Percentiles rank a stretch among this genome's conserved stretches.
These are phyloP conservation scores for Phocoena phocoena DNA, from an alignment of 2,113 vertebrate species.

Conservation along the genomic window DNA sequence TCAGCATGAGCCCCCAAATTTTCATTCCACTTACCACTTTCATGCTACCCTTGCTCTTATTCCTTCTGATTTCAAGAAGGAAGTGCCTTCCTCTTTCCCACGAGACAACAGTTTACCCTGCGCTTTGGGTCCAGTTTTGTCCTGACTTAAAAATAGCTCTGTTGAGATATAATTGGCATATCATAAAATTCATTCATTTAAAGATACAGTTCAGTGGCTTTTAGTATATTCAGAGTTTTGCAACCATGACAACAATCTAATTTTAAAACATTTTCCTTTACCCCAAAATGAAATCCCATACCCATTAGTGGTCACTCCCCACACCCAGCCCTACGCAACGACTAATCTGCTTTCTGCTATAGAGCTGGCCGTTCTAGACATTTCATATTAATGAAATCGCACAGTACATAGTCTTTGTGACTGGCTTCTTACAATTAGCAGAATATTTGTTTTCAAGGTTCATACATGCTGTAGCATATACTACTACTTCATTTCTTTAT, in stretches of 20 bases:
- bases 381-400: background rate
- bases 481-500: no score
- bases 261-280: background rate
- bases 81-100: background rate
- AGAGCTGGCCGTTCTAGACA: background rate
- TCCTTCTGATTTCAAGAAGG: background rate
- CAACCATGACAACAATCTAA: background rate
- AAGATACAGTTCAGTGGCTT: no score
- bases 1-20: background rate
- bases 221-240: background rate
- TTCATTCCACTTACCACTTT: background rate
- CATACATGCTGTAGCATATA: no score
- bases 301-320: background rate
- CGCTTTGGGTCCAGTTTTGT: background rate
- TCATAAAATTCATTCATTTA: background rate
- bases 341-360: background rate
- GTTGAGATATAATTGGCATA: background rate
- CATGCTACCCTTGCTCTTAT: background rate
- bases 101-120: background rate
- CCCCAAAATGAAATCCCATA: background rate
- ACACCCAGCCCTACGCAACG: background rate
- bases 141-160: background rate
- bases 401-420: background rate
- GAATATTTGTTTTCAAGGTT: no score
- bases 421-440: background rate